These are phyloP conservation scores for Motacilla alba DNA, from an alignment of 2,113 vertebrate genomes.

Conservation along the genomic window DNA sequence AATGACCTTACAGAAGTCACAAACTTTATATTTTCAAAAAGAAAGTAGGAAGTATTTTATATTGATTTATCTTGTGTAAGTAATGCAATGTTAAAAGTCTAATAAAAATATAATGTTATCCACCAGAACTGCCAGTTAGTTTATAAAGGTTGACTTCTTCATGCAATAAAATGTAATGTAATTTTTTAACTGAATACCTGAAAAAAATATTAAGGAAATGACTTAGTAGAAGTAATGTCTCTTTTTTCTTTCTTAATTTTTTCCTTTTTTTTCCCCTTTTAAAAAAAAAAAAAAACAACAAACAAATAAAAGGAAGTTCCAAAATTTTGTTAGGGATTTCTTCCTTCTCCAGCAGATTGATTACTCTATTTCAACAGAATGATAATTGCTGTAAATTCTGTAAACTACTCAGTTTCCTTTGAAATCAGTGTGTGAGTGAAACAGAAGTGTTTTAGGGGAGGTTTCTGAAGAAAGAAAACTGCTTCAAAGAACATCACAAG, in stretches of 20 bases:
- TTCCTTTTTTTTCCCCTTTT: too few relatives aligned
- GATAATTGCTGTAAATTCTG: background rate
- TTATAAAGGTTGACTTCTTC: background rate
- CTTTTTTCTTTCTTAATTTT: rapidly evolving
- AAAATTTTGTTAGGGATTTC: background rate
- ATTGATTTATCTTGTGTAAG: background rate
- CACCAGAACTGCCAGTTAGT: background rate
- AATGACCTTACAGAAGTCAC: background rate
- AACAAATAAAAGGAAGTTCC: background rate
- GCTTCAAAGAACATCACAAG: background rate
- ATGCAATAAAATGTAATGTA: background rate
- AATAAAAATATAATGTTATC: background rate
- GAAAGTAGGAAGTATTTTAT: background rate
- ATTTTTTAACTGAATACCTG: background rate
- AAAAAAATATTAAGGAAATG: background rate
- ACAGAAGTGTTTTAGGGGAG: background rate
- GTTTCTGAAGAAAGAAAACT: background rate
- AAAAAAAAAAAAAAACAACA: too few relatives aligned
- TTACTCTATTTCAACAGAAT: background rate
- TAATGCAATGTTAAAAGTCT: background rate
- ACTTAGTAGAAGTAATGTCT: background rate
- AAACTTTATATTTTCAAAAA: background rate
- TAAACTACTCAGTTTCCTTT: background rate
- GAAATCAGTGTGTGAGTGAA: background rate
- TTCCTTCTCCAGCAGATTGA: background rate